Conservation (phyloP, 2,797 vertebrate genomes). For the Petrocephalus sullivani region DNA sequence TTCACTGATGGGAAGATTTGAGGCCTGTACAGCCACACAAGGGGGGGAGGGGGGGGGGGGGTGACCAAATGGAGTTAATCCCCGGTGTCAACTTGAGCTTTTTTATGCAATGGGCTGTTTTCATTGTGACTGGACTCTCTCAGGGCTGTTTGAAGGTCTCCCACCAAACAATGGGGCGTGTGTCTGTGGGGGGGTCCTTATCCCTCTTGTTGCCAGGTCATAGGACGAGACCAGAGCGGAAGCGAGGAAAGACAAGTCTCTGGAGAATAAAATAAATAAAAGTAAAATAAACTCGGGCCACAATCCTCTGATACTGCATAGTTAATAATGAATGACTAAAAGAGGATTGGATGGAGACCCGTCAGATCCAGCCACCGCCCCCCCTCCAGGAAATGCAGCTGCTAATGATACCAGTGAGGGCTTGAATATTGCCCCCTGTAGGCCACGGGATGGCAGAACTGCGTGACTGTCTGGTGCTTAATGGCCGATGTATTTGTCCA, state of each 20-base stretch:
- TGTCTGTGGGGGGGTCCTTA: constrained; percentile 25
- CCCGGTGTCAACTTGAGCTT: background rate
- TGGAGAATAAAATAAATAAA: constrained; percentile 10
- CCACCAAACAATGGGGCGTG: background rate
- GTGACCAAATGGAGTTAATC: background rate
- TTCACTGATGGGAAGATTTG: background rate
- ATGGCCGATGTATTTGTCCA: background rate
- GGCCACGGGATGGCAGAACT: background rate
- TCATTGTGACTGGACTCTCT: background rate
- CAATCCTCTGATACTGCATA: constrained; percentile 42
- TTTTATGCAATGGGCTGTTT: background rate
- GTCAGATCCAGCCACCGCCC: constrained; percentile 19
- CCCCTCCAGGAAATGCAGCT: background rate
- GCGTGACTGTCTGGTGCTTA: background rate
- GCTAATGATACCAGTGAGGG: constrained; percentile 7
- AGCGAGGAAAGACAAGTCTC: constrained; percentile 39
- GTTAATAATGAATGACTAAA: constrained; percentile 33
- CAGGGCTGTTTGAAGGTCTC: background rate
- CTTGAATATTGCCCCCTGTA: constrained; percentile 24
- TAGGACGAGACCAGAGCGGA: constrained; percentile 43
- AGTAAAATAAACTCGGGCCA: constrained; percentile 16
- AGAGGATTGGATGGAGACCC: constrained; percentile 24
- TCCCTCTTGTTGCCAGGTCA: constrained; percentile 35
- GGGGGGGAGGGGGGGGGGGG: background rate
- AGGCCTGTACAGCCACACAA: background rate